Evolutionary conservation across 2,888 invertebrate genomes (phyloP).

Genomic region (Nemoura dubitans): DNA sequence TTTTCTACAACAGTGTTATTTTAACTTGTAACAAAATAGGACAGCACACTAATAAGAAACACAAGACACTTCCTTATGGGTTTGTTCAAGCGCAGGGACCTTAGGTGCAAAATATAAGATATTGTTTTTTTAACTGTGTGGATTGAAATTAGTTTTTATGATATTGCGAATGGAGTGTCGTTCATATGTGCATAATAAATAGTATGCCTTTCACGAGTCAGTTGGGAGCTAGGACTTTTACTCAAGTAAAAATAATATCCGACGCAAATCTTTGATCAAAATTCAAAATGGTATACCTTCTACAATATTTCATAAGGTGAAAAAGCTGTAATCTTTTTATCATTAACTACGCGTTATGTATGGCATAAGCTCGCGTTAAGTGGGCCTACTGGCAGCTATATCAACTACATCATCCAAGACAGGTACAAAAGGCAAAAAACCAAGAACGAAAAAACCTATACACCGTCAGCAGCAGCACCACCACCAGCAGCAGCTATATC

Average conservation of each 20-base stretch:
- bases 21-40: conserved; percentile 7
- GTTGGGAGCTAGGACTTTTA: too few species aligned
- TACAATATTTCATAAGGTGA: neutral
- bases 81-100: neutral
- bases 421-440: neutral
- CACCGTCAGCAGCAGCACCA: neutral
- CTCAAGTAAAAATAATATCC: neutral
- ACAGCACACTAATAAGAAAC: neutral
- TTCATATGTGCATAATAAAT: neutral
- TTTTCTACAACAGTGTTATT: neutral
- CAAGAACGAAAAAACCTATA: too few species aligned
- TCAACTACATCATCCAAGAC: neutral
- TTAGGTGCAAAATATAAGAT: neutral
- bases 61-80: neutral
- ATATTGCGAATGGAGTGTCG: neutral
- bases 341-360: neutral
- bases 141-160: neutral
- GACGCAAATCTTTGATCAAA: neutral
- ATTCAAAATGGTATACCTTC: neutral
- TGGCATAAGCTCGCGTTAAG: neutral
- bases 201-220: too few species aligned
- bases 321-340: neutral
- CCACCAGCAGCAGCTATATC: neutral
- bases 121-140: too few species aligned
- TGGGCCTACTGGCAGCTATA: neutral